These are phyloP conservation scores for Isichthys henryi DNA, from an alignment of 2,113 vertebrate species.

Conservation along the genomic window DNA sequence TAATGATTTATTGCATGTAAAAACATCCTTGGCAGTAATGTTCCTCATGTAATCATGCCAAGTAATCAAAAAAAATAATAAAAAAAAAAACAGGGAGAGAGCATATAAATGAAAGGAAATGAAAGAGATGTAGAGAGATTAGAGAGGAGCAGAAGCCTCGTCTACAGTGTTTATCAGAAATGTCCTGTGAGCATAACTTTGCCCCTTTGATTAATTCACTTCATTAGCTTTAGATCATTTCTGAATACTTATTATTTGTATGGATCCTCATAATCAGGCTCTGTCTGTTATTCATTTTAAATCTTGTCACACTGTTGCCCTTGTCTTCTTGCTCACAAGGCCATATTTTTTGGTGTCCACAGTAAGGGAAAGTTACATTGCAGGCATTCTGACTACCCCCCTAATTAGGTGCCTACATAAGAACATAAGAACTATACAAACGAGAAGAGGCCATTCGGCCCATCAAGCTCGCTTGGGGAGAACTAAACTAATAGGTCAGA, in stretches of 20 bases:
- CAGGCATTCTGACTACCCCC: background rate
- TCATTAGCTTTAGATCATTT: background rate
- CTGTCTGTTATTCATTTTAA: background rate
- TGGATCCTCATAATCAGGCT: background rate
- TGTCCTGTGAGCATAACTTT: background rate
- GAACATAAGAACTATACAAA: no score
- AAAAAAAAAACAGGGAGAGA: background rate
- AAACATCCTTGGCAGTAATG: background rate
- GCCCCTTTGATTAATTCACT: background rate
- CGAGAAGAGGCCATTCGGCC: no score
- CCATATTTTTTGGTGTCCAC: background rate
- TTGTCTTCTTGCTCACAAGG: background rate
- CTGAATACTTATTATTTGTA: background rate
- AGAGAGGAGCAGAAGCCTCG: background rate
- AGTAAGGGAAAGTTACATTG: background rate
- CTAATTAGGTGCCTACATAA: no score
- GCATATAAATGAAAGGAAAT: constrained; percentile 8
- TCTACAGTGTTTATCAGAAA: background rate
- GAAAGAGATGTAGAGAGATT: background rate
- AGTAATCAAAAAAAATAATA: background rate
- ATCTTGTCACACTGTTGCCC: background rate
- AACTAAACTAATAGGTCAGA: no score
- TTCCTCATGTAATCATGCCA: background rate
- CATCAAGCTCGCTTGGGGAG: no score
- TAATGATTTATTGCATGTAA: constrained; percentile 7